Percentiles rank a stretch among this genome's conserved stretches.
Evolutionary conservation across 2,888 invertebrate genomes (phyloP).

Genomic region (Chloroclystis v-ata): DNA sequence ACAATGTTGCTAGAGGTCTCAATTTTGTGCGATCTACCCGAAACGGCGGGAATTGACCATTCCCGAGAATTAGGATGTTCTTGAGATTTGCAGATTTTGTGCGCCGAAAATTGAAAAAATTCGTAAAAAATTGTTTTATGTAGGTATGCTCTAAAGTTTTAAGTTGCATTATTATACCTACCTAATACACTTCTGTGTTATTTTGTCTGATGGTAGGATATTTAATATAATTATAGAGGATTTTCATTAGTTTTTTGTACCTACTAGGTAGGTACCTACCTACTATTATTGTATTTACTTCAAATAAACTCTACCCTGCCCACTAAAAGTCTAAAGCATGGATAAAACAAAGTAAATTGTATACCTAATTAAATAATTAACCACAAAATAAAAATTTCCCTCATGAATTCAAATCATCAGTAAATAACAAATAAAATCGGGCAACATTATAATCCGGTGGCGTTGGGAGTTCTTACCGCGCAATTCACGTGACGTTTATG

Average conservation of each 20-base stretch:
- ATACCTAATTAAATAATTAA: not conserved
- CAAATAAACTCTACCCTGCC: too few relatives aligned
- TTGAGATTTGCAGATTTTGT: constrained; percentile 19
- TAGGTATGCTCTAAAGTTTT: not conserved
- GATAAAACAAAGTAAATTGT: too few relatives aligned
- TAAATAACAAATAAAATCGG: constrained; percentile 22
- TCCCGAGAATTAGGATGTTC: constrained; percentile 20
- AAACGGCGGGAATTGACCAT: constrained; percentile 28
- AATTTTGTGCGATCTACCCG: constrained; percentile 29
- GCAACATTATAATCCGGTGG: constrained; percentile 54
- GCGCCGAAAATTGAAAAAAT: constrained; percentile 10
- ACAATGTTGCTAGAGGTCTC: constrained; percentile 37
- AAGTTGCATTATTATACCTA: too few relatives aligned
- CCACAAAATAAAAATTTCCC: not conserved
- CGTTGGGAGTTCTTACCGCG: constrained; percentile 74
- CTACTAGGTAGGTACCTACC: too few relatives aligned
- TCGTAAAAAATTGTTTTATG: constrained; percentile 8
- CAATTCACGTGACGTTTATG: constrained; percentile 75
- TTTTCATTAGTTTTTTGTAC: too few relatives aligned
- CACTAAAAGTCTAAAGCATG: too few relatives aligned
- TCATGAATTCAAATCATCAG: not conserved
- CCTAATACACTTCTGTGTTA: too few relatives aligned
- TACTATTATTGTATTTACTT: too few relatives aligned
- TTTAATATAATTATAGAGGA: too few relatives aligned
- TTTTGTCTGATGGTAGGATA: too few relatives aligned